Base-by-base conservation (phyloP, 2,888 invertebrate genomes). In the Nomada ruficornis region DNA sequence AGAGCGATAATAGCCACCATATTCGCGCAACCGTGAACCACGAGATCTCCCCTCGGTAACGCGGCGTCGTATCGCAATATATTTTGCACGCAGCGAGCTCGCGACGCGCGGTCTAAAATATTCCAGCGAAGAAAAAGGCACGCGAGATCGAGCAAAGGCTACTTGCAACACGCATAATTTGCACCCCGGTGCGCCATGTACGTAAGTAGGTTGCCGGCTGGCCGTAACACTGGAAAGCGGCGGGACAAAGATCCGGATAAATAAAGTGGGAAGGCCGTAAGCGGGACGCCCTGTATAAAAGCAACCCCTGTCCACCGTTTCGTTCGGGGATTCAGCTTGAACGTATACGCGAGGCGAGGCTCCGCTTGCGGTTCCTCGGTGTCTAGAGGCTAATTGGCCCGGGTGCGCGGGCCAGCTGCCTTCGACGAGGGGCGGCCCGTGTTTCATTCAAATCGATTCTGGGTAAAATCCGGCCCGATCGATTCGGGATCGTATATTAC, bases 371-470 rank as follows among this genome's bases (percentile, higher is more conserved):
- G n/a, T 44, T 59, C 29, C 26, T 9, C 64, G 77, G 77, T 78
- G 77, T 88, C 83, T 81, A 84, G 50, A 83, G 75, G 83, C 86
- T 90, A 90, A 90, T 90, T 90, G 86, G 89, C 47, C 75, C 77
- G 60, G 54, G 59, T 54, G 71, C 83, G 74, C 63, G 81, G 59
- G 42, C 80, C 85, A 88, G 82, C 86, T 88, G 82, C 85, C 80
- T 83, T 29, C 74, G 59, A 57, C 68, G 74, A 69, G 42, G 64
- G 26, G 57, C 65, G 81, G 69, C 44, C 55, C 74, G 70, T 74
- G 72, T 80, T 86, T 82, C 85, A 86, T 88, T 88, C 88, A 87
- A 88, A 86, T 88, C 85, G 87, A 77, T 88, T 88, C 88, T 57
- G 72, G 67, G 83, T 88, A 88, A 86, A 82, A 82, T 42, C 15